Evolutionary conservation across 1,140 invertebrate species (phyloP), one percentile per base, ranked within the genome.

Genomic region (Battus philenor): DNA sequence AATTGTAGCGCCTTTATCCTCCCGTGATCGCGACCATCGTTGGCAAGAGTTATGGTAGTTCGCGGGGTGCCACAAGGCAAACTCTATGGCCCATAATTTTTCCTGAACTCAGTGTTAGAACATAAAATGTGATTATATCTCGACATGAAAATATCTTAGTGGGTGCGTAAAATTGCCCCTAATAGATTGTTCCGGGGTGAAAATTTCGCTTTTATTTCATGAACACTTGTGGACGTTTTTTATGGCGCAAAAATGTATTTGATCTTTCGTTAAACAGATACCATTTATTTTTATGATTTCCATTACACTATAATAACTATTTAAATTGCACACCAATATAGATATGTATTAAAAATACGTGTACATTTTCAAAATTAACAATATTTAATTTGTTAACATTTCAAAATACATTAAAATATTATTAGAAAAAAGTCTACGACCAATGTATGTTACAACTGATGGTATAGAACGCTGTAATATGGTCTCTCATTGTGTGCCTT

Each of bases 111-210:
- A 64, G 78, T 79, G 80, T 70, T 73, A 81, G 69, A 66, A 68
- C 75, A 82, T 85, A 85, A 85, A 82, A 68, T 62, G 66, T 53
- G 81, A 82, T 85, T 69, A 71, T 82, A 82, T 85, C 78, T 71
- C 48, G 50, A 74, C 68, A 72, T 61, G 71, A 62, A 70, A 78
- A 81, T 77, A 68, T 69, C 61, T 53, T 68, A 69, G 54, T 66
- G 62, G 54, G 59, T 65, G 50, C 55, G 64, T 75, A 67, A 79
- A 76, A 76, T 65, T 72, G 59, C 55, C 44, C 32, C 58, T 76
- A 72, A 79, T 74, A 73, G 74, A 84, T 78, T 84, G 59, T 76
- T 73, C 61, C 57, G 55, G 49, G 59, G 26, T 59, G 51, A 57
- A 62, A 59, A 70, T 68, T 62, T 33, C 36, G 4, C 43, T 59